Evolutionary conservation across 2,113 vertebrate species (phyloP).

Genomic region (Eulemur rufifrons): DNA sequence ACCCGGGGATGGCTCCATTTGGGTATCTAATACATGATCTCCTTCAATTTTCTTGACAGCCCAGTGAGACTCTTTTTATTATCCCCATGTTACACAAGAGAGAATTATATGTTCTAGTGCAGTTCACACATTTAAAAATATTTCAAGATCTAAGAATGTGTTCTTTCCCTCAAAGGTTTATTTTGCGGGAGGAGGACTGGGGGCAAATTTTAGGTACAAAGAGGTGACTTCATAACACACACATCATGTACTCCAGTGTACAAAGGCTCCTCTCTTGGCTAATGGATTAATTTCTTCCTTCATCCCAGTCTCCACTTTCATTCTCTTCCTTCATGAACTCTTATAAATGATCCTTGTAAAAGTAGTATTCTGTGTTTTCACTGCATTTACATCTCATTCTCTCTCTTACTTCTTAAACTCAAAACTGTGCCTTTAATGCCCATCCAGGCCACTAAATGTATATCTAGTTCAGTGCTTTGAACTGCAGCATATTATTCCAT

Average conservation of each 20-base stretch:
- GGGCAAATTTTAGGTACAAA: not conserved
- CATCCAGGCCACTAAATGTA: not conserved
- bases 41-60: not conserved
- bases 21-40: not conserved
- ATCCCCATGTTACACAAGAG: not conserved
- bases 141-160: not conserved
- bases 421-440: not conserved
- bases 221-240: not conserved
- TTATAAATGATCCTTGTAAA: not conserved
- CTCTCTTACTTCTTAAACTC: not conserved
- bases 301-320: not conserved
- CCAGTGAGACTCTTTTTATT: not conserved
- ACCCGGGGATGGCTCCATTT: not conserved
- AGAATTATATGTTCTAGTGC: not conserved
- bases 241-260: not conserved
- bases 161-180: not conserved
- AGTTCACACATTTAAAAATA: conserved; percentile 14
- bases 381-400: not conserved
- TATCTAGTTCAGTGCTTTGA: not conserved
- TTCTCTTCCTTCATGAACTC: not conserved
- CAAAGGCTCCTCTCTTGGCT: not conserved
- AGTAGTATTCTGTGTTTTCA: not conserved
- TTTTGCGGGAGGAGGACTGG: not conserved
- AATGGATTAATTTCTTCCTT: not conserved
- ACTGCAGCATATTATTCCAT: not conserved